These are phyloP conservation scores for Caenorhabditis wallacei DNA, from an alignment of 2,888 invertebrate genomes.

Conservation along the genomic window DNA sequence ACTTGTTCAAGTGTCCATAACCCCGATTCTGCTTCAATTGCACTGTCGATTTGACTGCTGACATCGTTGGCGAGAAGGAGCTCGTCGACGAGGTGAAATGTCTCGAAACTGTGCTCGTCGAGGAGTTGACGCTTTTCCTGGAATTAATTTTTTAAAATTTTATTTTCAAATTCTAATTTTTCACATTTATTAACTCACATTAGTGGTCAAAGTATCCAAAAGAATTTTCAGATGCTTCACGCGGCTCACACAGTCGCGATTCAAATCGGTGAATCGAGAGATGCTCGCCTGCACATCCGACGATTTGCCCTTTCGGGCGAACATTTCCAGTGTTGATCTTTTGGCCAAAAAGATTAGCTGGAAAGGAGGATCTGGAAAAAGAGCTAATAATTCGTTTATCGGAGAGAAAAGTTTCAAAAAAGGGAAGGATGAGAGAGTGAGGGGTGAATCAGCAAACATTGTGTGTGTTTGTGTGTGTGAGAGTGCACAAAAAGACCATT, in stretches of 20 bases:
- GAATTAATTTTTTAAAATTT: background rate
- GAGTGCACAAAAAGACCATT: conserved; percentile 22
- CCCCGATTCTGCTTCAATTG: conserved; percentile 81
- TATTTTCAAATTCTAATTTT: no score
- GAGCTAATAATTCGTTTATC: no score
- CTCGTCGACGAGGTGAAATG: conserved; percentile 82
- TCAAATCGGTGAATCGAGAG: conserved; percentile 78
- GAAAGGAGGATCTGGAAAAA: conserved; percentile 1
- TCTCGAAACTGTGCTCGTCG: conserved; percentile 81
- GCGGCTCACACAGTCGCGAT: conserved; percentile 74
- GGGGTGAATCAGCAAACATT: conserved; percentile 50
- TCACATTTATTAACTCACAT: conserved; percentile 55
- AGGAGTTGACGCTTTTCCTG: conserved; percentile 81
- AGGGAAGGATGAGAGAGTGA: background rate
- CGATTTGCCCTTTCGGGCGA: conserved; percentile 79
- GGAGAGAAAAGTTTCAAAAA: background rate
- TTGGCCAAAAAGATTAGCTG: background rate
- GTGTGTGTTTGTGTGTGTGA: background rate
- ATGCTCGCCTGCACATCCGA: conserved; percentile 77
- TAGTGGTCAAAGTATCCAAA: conserved; percentile 73
- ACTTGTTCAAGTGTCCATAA: conserved; percentile 82
- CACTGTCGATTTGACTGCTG: conserved; percentile 73
- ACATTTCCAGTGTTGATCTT: no score
- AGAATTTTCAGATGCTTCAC: conserved; percentile 76
- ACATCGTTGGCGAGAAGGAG: conserved; percentile 78